phyloP scores from a whole-genome alignment of 2,888 invertebrate species.

The Glomeris marginata region DNA sequence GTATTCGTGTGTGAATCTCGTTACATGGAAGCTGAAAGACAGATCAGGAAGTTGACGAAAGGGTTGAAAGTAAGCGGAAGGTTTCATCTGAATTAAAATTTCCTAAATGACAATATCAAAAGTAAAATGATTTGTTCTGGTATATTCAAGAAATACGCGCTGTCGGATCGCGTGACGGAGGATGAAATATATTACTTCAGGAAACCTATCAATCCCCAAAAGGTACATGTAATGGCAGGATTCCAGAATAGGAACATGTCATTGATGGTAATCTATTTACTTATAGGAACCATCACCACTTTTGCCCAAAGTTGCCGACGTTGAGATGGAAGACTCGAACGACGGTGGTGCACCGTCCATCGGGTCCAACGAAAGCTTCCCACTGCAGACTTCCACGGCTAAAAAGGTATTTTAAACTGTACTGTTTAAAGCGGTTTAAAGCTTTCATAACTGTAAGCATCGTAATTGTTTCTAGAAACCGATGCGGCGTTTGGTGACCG shows the following conservation, averaged over 20 bases:
- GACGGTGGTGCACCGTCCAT: constrained; percentile 66
- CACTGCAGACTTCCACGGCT: constrained; percentile 13
- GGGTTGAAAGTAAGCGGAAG: constrained; percentile 20
- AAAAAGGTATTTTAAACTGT: constrained; percentile 7
- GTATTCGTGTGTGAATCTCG: constrained; percentile 83
- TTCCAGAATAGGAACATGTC: background rate
- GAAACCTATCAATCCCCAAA: constrained; percentile 33
- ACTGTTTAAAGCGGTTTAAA: background rate
- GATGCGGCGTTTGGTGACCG: constrained; percentile 54
- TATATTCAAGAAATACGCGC: constrained; percentile 49
- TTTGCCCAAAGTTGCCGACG: constrained; percentile 26
- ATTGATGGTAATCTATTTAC: constrained; percentile 34
- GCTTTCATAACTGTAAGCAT: background rate
- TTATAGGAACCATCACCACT: constrained; percentile 36
- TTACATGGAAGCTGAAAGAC: constrained; percentile 73
- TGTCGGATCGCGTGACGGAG: constrained; percentile 57
- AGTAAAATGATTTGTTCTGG: background rate
- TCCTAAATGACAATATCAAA: background rate
- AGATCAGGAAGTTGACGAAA: constrained; percentile 50
- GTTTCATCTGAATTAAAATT: background rate
- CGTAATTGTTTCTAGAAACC: constrained; percentile 27
- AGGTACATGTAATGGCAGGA: constrained; percentile 21
- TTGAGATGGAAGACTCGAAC: constrained; percentile 54
- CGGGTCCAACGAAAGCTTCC: constrained; percentile 38
- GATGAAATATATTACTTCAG: constrained; percentile 83